Evolutionary conservation across 2,888 invertebrate species (phyloP), one percentile per base, ranked within the genome.

Genomic region (Nomada ferruginata): DNA sequence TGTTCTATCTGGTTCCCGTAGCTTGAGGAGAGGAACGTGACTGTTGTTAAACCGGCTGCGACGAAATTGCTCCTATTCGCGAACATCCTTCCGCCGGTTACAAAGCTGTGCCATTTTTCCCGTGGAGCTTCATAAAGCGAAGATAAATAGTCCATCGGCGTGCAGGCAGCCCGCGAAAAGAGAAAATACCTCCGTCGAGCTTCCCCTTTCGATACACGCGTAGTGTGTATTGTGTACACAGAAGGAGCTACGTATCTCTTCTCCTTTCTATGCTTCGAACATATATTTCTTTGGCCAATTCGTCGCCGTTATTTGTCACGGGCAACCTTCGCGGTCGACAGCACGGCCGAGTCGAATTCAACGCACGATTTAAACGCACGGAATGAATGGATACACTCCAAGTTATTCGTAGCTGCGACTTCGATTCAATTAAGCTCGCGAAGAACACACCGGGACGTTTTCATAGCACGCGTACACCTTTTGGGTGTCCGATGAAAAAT

Each of bases 51-150:
- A 78, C 84, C 79, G 86, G 78, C 88, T 84, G 87, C 86, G 88
- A 90, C 87, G 87, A 90, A 90, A 90, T 90, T 90, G 90, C 90
- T 80, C 79, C 90, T 89, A 90, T 88, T 89, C 88, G 89, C 88
- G 88, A 86, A 87, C 88, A 87, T 90, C 89, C 86, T 84, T 86
- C 87, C 89, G 89, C 88, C 89, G 85, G 90, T 90, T 90, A 90
- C 90, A 90, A 90, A 91, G 90, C 89, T 90, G 84, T 85, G 84
- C 86, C 90, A 90, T 91, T 91, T 91, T 91, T 90, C 85, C 84
- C 81, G 79, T 52, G 85, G 80, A 86, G 86, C 89, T 90, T 88
- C 88, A 89, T 85, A 90, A 91, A 89, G 90, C 87, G 90, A 90
- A 91, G 91, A 91, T 91, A 89, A 90, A 91, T 91, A 91, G 91